Conservation (phyloP, 2,888 invertebrate genomes). For the Drosophila buzzatii region DNA sequence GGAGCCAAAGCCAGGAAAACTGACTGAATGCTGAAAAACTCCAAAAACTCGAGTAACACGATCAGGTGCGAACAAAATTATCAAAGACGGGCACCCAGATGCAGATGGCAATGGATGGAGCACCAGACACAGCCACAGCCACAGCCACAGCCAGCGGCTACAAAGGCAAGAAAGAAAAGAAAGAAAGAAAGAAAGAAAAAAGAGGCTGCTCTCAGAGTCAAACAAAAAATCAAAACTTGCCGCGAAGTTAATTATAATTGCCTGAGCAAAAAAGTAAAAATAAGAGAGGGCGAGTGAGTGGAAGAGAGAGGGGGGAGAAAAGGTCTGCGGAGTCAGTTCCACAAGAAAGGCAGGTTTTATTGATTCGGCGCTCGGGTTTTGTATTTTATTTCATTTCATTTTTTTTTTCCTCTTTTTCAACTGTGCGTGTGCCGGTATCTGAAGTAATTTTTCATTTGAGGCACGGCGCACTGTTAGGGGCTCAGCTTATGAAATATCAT, state of each 20-base stretch:
- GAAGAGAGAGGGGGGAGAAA: conserved; percentile 29
- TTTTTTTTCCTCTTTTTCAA: conserved; percentile 14
- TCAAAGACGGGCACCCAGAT: conserved; percentile 47
- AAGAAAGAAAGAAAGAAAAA: conserved; percentile 12
- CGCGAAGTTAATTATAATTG: conserved; percentile 81
- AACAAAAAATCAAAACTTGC: conserved; percentile 77
- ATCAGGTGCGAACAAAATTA: conserved; percentile 81
- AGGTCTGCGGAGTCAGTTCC: conserved; percentile 15
- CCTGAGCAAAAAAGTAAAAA: conserved; percentile 68
- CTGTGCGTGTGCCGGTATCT: conserved; percentile 77
- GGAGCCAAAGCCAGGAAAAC: conserved; percentile 16
- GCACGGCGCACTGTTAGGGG: conserved; percentile 58
- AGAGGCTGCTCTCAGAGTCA: conserved; percentile 28
- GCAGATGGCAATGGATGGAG: conserved; percentile 13
- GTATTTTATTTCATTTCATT: conserved; percentile 24
- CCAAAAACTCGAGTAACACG: conserved; percentile 66
- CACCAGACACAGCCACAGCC: not conserved
- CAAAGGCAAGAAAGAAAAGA: conserved; percentile 11
- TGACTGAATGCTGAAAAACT: conserved; percentile 14
- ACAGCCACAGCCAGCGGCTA: conserved; percentile 7
- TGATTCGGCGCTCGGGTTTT: conserved; percentile 68
- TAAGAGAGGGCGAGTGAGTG: not conserved
- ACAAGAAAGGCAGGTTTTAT: conserved; percentile 63
- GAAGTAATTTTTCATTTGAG: conserved; percentile 79
- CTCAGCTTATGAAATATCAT: conserved; percentile 75